Conservation (phyloP, 2,888 invertebrate genomes). For the Palloptera scutellata region DNA sequence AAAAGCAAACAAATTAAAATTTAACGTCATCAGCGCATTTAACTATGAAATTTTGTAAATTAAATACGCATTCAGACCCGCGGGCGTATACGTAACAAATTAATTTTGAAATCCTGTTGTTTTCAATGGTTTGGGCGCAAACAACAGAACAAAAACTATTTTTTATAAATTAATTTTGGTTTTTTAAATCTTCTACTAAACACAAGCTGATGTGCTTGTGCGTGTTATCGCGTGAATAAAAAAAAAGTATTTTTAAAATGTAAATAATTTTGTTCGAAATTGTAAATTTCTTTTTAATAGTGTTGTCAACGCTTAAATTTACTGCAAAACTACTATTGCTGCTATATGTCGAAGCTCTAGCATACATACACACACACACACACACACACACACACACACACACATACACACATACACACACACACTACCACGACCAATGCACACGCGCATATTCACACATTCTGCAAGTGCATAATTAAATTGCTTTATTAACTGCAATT, state of each 20-base stretch:
- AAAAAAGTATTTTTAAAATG: background rate
- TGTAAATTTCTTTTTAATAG: background rate
- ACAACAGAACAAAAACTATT: background rate
- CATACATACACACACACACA: background rate
- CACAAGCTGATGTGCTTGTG: background rate
- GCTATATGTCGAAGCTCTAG: too few relatives aligned
- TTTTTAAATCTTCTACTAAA: background rate
- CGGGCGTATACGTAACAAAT: background rate
- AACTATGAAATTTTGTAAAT: too few relatives aligned
- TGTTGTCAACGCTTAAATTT: background rate
- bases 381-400: background rate
- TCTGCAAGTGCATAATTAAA: background rate
- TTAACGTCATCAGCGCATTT: too few relatives aligned
- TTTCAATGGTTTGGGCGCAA: background rate
- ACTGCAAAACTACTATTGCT: too few relatives aligned
- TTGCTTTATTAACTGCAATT: too few relatives aligned
- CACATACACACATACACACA: background rate
- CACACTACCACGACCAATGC: background rate
- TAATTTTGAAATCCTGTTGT: background rate
- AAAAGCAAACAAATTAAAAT: too few relatives aligned
- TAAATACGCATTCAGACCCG: too few relatives aligned
- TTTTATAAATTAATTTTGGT: background rate
- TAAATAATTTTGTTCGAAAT: background rate
- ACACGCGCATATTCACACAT: background rate
- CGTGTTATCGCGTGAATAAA: background rate